phyloP scores from a whole-genome alignment of 2,888 invertebrate genomes.

The Tipula lateralis region DNA sequence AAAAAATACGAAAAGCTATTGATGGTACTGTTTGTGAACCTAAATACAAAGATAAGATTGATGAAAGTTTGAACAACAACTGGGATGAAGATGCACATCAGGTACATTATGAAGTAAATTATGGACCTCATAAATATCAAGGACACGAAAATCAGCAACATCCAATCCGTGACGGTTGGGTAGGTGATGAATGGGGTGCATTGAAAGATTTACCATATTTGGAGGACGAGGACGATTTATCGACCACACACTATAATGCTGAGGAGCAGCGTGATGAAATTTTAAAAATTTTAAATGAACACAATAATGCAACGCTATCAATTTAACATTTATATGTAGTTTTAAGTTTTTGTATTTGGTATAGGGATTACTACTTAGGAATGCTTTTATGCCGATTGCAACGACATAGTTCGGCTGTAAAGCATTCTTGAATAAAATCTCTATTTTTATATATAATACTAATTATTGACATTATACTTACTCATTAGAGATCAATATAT shows the following conservation, averaged over 20 bases:
- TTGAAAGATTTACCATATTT: not conserved
- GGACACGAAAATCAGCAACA: not conserved
- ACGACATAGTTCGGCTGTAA: no score
- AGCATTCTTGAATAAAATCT: no score
- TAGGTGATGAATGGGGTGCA: not conserved
- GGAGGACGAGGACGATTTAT: not conserved
- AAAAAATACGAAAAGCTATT: not conserved
- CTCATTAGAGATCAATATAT: no score
- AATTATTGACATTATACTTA: no score
- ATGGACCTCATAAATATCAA: not conserved
- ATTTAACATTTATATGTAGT: not conserved
- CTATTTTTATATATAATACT: no score
- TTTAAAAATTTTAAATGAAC: not conserved
- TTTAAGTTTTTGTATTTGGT: no score
- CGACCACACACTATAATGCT: not conserved
- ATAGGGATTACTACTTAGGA: no score
- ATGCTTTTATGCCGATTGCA: no score
- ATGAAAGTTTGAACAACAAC: not conserved
- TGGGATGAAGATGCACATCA: not conserved
- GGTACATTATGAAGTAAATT: not conserved
- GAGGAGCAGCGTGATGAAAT: not conserved
- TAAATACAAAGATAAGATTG: not conserved
- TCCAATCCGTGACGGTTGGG: not conserved
- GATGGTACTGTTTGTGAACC: not conserved
- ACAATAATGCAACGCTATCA: not conserved